phyloP scores from a whole-genome alignment of 2,797 vertebrate species.

The Anguilla marmorata region DNA sequence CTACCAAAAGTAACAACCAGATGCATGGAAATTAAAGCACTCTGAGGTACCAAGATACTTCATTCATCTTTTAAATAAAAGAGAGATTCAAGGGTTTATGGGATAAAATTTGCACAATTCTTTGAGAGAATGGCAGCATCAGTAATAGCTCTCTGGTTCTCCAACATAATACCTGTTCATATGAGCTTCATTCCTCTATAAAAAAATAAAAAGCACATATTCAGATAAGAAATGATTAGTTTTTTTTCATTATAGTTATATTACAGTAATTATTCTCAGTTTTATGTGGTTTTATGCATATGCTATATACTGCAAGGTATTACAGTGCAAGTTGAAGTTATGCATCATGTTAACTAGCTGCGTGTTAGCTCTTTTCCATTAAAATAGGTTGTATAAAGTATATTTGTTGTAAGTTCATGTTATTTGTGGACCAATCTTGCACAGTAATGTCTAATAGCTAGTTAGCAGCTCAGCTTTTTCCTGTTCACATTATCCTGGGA shows the following conservation, averaged over 20 bases:
- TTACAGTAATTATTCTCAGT: neutral
- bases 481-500: neutral
- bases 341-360: neutral
- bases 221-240: neutral
- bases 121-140: neutral
- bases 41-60: neutral
- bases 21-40: neutral
- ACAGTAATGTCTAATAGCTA: neutral
- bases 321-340: neutral
- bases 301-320: neutral
- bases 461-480: neutral
- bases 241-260: neutral
- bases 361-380: neutral
- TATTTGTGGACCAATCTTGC: neutral
- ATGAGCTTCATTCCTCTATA: neutral
- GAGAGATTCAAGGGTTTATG: neutral
- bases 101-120: neutral
- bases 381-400: neutral
- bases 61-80: neutral
- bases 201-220: neutral
- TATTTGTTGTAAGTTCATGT: neutral
- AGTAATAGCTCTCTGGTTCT: neutral
- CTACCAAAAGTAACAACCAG: neutral
- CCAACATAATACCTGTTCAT: neutral
- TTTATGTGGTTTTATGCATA: neutral